Percentiles rank a stretch among this genome's conserved stretches.
These are phyloP conservation scores for Allacma fusca DNA, from an alignment of 2,888 invertebrate genomes.

Conservation along the genomic window DNA sequence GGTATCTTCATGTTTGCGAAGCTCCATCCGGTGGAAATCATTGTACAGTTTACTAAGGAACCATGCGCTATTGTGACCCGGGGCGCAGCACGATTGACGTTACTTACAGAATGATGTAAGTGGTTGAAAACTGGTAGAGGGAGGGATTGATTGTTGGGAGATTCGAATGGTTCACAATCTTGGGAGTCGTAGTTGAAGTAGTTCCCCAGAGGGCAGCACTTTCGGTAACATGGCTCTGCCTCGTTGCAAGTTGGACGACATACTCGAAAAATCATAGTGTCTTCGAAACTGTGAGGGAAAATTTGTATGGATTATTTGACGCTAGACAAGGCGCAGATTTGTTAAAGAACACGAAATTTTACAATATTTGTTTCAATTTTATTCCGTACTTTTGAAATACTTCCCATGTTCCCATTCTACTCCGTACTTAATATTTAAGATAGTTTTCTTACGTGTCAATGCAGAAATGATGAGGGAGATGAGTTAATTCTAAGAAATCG, in stretches of 20 bases:
- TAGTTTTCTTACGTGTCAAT: too few species aligned
- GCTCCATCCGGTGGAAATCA: not conserved
- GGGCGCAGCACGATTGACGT: too few species aligned
- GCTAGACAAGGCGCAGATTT: too few species aligned
- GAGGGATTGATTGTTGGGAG: too few species aligned
- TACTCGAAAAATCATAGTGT: not conserved
- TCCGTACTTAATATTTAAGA: too few species aligned
- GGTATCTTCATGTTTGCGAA: not conserved
- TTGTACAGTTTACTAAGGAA: not conserved
- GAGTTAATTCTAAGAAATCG: too few species aligned
- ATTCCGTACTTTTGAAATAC: too few species aligned
- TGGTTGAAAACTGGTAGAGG: not conserved
- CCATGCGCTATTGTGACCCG: not conserved
- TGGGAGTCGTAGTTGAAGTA: not conserved
- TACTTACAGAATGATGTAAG: not conserved
- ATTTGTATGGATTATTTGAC: not conserved
- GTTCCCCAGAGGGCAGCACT: not conserved
- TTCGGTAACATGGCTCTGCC: not conserved
- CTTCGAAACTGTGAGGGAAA: not conserved
- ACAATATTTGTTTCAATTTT: too few species aligned
- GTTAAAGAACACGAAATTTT: too few species aligned
- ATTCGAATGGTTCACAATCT: not conserved
- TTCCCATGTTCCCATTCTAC: too few species aligned
- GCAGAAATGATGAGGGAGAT: too few species aligned
- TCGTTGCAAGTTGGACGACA: not conserved